A percentile compares a stretch with the other conserved stretches of the same genome.
phyloP scores from a whole-genome alignment of 2,888 invertebrate genomes.

The Erebia palarica region DNA sequence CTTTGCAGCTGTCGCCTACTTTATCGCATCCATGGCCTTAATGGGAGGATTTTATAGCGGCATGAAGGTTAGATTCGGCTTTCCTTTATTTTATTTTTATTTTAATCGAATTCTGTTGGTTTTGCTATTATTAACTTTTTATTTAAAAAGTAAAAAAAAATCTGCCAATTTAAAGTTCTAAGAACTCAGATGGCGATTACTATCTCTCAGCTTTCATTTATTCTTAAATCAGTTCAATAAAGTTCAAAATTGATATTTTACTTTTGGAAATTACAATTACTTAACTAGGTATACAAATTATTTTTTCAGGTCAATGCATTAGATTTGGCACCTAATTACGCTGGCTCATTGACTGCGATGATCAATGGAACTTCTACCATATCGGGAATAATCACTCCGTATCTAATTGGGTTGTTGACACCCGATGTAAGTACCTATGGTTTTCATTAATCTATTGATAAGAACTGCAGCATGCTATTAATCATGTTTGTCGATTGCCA shows the following conservation, averaged over 20 bases:
- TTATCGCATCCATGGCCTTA: constrained; percentile 85
- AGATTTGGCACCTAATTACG: constrained; percentile 85
- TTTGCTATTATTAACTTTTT: too few species aligned
- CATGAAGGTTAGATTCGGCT: constrained; percentile 76
- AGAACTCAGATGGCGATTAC: too few species aligned
- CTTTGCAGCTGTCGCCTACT: constrained; percentile 80
- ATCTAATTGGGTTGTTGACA: constrained; percentile 83
- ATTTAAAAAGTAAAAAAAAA: too few species aligned
- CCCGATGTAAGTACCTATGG: constrained; percentile 78
- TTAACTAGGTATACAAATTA: constrained; percentile 4
- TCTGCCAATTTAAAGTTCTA: too few species aligned
- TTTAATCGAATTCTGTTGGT: too few species aligned
- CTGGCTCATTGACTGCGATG: constrained; percentile 85
- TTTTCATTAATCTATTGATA: constrained; percentile 1
- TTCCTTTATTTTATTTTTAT: not conserved
- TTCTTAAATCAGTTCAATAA: too few species aligned
- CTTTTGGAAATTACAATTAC: not conserved
- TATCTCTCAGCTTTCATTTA: too few species aligned
- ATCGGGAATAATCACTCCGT: constrained; percentile 85
- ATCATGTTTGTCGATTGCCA: not conserved
- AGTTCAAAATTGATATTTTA: not conserved
- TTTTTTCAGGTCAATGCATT: constrained; percentile 82
- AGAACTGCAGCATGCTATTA: not conserved
- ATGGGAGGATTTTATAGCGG: constrained; percentile 89
- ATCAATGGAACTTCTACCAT: constrained; percentile 85